Evolutionary conservation across 2,797 vertebrate genomes (phyloP).

Genomic region (Morus bassanus): DNA sequence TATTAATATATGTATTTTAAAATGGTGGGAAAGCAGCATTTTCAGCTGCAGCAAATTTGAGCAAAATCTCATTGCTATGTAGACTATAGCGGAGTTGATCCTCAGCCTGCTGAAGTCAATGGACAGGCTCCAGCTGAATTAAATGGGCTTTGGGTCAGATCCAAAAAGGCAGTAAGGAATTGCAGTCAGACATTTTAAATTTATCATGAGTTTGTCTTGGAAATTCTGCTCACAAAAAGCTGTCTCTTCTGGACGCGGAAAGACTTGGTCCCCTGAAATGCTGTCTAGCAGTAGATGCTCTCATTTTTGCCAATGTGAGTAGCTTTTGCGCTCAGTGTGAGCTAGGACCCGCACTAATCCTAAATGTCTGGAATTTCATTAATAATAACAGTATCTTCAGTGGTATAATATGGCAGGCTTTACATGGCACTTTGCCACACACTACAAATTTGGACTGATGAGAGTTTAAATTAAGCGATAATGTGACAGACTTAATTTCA

Average conservation of each 20-base stretch:
- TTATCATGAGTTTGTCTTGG: constrained; percentile 21
- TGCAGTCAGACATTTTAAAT: constrained; percentile 7
- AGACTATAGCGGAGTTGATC: background rate
- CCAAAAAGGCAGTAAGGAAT: constrained; percentile 33
- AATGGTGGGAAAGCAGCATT: background rate
- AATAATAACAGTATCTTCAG: background rate
- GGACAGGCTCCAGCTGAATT: constrained; percentile 4
- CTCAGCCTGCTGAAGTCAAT: background rate
- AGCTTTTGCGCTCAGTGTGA: background rate
- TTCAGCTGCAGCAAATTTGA: constrained; percentile 4
- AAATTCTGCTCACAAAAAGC: background rate
- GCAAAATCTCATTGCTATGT: background rate
- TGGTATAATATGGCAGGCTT: background rate
- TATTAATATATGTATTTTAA: background rate
- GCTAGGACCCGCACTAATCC: background rate
- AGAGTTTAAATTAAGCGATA: background rate
- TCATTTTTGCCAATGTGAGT: background rate
- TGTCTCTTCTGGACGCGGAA: background rate
- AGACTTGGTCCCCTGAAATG: background rate
- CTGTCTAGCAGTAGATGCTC: background rate
- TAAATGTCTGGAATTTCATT: background rate
- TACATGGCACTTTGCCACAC: background rate
- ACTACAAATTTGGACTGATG: background rate
- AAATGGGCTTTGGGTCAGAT: constrained; percentile 17
- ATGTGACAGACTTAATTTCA: background rate